phyloP scores from a whole-genome alignment of 2,888 invertebrate species.

The Pseudococcus longispinus region DNA sequence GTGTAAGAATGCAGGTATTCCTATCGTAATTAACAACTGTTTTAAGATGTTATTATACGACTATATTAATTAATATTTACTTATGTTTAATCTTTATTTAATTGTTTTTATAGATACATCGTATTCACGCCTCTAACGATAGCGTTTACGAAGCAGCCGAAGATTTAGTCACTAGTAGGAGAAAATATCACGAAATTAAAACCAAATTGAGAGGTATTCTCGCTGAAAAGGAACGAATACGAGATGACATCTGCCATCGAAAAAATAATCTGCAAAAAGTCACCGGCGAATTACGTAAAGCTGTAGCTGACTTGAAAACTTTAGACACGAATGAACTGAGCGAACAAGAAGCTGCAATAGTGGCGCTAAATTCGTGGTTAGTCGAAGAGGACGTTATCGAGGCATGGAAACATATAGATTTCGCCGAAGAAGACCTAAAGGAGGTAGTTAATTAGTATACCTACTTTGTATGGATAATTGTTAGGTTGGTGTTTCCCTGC shows the following conservation, averaged over 20 bases:
- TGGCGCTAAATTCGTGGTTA: not conserved
- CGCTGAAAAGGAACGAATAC: not conserved
- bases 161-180: not conserved
- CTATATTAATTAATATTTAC: not conserved
- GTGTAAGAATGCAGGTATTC: not conserved
- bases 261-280: not conserved
- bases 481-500: not conserved
- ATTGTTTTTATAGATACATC: not conserved
- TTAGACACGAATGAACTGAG: not conserved
- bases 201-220: not conserved
- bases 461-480: not conserved
- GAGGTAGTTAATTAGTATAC: conserved; percentile 16
- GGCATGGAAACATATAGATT: conserved; percentile 11
- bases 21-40: not conserved
- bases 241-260: not conserved
- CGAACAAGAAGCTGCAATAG: not conserved
- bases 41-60: not conserved
- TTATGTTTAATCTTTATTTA: not conserved
- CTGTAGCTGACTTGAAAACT: not conserved
- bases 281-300: not conserved
- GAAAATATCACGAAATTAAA: not conserved
- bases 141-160: conserved; percentile 10
- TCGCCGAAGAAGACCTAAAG: not conserved
- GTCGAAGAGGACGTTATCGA: conserved; percentile 9
- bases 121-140: not conserved